phyloP scores from a whole-genome alignment of 2,888 invertebrate species.

The Gonocerus acuteangulatus region DNA sequence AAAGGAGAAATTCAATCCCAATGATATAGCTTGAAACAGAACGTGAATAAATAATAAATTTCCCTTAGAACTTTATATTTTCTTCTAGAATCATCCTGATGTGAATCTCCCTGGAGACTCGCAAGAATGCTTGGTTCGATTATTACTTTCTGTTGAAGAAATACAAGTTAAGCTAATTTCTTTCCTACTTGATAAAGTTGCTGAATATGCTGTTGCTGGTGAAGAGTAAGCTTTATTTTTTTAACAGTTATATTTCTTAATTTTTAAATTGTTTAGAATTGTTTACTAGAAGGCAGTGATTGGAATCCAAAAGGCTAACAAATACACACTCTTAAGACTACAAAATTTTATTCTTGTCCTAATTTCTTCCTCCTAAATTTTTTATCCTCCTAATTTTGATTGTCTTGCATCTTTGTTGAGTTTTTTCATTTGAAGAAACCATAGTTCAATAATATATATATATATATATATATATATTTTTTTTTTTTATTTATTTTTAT shows the following conservation, averaged over 20 bases:
- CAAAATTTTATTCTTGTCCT: no score
- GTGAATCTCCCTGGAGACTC: conserved; percentile 37
- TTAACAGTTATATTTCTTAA: not conserved
- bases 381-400: no score
- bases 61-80: not conserved
- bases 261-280: conserved; percentile 1
- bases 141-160: conserved; percentile 55
- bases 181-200: conserved; percentile 55
- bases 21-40: not conserved
- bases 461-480: no score
- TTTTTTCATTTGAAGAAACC: no score
- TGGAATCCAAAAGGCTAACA: no score
- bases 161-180: conserved; percentile 55
- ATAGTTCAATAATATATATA: no score
- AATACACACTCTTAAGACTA: no score
- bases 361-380: no score
- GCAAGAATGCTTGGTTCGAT: conserved; percentile 55
- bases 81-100: conserved; percentile 32
- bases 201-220: conserved; percentile 49
- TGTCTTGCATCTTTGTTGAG: no score
- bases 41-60: conserved; percentile 3
- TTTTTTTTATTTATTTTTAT: no score
- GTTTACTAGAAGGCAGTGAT: not conserved
- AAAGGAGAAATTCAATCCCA: no score
- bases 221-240: conserved; percentile 28